Percentiles rank a stretch among this genome's conserved stretches.
These are phyloP conservation scores for Troides helena DNA, from an alignment of 2,888 invertebrate species.

Conservation along the genomic window DNA sequence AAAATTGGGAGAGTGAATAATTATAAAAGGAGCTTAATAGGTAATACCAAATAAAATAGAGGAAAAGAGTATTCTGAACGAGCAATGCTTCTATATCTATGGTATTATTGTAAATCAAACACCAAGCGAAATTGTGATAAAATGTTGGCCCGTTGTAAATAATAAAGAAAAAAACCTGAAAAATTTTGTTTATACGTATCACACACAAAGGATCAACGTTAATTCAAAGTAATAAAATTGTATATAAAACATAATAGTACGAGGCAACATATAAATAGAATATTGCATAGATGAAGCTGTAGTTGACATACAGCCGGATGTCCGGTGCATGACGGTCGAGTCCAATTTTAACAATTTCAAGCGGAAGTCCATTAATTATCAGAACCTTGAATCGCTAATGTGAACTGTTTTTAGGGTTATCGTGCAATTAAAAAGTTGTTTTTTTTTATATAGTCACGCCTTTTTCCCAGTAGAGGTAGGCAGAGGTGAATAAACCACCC, in stretches of 20 bases:
- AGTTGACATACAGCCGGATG: too few species aligned
- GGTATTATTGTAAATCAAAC: not conserved
- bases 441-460: too few species aligned
- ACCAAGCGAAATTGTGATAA: not conserved
- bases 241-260: too few species aligned
- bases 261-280: too few species aligned
- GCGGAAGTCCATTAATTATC: too few species aligned
- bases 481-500: too few species aligned
- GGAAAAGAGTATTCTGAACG: not conserved
- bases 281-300: too few species aligned
- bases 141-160: not conserved
- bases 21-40: conserved; percentile 22
- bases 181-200: not conserved
- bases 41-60: not conserved
- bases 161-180: not conserved
- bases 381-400: not conserved
- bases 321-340: too few species aligned
- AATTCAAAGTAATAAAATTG: too few species aligned
- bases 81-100: not conserved
- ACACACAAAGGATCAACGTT: too few species aligned
- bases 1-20: not conserved
- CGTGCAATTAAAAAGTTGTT: not conserved
- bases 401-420: not conserved
- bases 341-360: too few species aligned
- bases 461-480: too few species aligned